Percentiles rank a stretch among this genome's conserved stretches.
phyloP scores from a whole-genome alignment of 2,888 invertebrate genomes.

The Toxonevra muliebris region DNA sequence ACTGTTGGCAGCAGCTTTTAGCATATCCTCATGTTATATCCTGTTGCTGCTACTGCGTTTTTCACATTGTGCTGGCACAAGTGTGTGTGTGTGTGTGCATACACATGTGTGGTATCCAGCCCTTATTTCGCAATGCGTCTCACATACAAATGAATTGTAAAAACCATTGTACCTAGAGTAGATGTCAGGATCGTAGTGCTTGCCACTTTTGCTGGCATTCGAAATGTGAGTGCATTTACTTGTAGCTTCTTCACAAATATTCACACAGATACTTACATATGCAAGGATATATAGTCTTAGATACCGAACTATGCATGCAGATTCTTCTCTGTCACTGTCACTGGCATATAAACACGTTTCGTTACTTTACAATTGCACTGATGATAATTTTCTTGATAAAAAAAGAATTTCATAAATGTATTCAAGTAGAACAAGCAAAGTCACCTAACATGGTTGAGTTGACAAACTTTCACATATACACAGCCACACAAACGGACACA shows the following conservation, averaged over 20 bases:
- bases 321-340: too few relatives aligned
- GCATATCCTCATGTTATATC: neutral
- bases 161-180: neutral
- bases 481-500: too few relatives aligned
- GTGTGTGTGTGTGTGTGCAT: neutral
- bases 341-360: neutral
- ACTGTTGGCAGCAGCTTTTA: neutral
- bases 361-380: neutral
- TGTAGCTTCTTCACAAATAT: neutral
- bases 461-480: neutral
- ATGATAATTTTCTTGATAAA: neutral
- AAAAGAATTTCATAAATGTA: neutral
- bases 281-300: too few relatives aligned
- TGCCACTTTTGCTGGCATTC: neutral
- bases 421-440: neutral
- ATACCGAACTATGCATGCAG: too few relatives aligned
- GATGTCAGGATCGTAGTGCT: neutral
- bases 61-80: neutral
- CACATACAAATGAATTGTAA: too few relatives aligned
- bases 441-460: neutral
- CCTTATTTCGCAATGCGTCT: too few relatives aligned
- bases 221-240: neutral
- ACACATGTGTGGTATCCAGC: too few relatives aligned
- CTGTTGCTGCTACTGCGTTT: neutral
- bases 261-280: too few relatives aligned